Percentiles rank a stretch among this genome's conserved stretches.
phyloP scores from a whole-genome alignment of 2,888 invertebrate species.

The Hyppa rectilinea region DNA sequence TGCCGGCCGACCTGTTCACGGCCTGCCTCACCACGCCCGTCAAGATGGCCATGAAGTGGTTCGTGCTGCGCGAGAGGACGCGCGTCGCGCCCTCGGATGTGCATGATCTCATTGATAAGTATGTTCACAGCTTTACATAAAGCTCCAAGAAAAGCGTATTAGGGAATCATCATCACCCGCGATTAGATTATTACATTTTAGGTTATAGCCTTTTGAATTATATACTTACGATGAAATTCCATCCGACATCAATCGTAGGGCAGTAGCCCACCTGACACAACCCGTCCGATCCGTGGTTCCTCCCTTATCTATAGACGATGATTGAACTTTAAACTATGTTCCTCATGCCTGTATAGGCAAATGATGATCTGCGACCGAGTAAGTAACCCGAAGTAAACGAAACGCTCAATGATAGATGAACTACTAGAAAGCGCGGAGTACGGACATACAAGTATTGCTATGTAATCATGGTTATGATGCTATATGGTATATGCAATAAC shows the following conservation, averaged over 20 bases:
- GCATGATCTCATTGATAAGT: slow-evolving; percentile 97
- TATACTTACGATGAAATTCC: too few relatives aligned
- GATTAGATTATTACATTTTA: not conserved
- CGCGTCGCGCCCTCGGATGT: slow-evolving; percentile 95
- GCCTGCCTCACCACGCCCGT: slow-evolving; percentile 99
- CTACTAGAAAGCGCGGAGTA: not conserved
- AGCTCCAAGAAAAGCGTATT: not conserved
- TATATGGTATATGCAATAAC: too few relatives aligned
- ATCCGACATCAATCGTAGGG: too few relatives aligned
- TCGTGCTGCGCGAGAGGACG: slow-evolving; percentile 95
- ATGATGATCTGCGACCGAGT: not conserved
- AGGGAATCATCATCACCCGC: not conserved
- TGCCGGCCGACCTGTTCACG: slow-evolving; percentile 99
- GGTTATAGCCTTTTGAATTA: too few relatives aligned
- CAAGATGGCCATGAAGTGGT: slow-evolving; percentile 98
- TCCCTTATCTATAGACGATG: too few relatives aligned
- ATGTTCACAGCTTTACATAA: slow-evolving; percentile 77
- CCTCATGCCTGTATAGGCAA: too few relatives aligned
- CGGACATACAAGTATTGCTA: too few relatives aligned
- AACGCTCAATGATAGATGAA: not conserved
- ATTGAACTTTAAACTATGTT: too few relatives aligned
- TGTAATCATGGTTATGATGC: too few relatives aligned
- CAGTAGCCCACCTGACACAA: too few relatives aligned
- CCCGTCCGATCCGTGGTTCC: too few relatives aligned
- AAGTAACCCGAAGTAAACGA: not conserved